Percentiles rank a stretch among this genome's conserved stretches.
These are phyloP conservation scores for Diprion similis DNA, from an alignment of 1,140 invertebrate species.

Conservation along the genomic window DNA sequence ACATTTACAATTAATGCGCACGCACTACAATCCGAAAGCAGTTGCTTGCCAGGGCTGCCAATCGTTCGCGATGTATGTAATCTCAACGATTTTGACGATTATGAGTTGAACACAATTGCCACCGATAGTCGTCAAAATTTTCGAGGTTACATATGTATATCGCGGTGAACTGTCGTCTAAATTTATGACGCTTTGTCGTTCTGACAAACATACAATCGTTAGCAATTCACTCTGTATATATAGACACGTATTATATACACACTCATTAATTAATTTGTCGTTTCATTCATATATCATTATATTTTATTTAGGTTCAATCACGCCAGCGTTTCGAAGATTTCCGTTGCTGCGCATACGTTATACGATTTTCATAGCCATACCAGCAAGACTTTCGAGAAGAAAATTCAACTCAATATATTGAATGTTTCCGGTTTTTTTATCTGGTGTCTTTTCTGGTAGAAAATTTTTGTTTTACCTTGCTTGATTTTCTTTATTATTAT, in stretches of 20 bases:
- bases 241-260: background rate
- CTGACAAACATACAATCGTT: too few species aligned
- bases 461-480: background rate
- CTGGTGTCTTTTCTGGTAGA: background rate
- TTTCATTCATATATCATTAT: too few species aligned
- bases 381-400: background rate
- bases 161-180: too few species aligned
- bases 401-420: background rate
- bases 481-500: background rate
- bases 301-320: background rate
- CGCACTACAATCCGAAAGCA: too few species aligned
- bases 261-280: background rate
- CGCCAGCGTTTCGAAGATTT: background rate
- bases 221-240: background rate
- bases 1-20: too few species aligned
- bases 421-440: background rate
- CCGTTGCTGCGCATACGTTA: background rate
- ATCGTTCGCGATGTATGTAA: too few species aligned
- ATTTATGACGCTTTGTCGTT: too few species aligned
- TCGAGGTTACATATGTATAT: too few species aligned
- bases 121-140: too few species aligned
- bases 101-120: too few species aligned
- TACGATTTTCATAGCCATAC: background rate
- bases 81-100: too few species aligned
- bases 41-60: too few species aligned